phyloP scores from a whole-genome alignment of 2,113 vertebrate species.

The Empidonax alnorum region DNA sequence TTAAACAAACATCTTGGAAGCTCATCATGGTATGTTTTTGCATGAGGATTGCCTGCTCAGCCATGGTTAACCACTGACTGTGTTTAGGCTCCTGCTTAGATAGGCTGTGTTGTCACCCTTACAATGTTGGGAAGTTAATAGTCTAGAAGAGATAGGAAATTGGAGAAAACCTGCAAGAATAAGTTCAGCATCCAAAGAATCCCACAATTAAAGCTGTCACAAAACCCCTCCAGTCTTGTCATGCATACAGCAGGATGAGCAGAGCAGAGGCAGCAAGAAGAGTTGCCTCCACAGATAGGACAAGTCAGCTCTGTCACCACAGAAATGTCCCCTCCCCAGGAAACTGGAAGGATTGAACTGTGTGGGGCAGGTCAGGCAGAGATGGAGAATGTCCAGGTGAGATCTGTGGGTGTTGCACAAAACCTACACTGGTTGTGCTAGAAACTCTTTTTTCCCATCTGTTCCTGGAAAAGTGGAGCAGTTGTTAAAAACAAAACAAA shows the following conservation, averaged over 20 bases:
- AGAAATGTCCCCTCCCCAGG: neutral
- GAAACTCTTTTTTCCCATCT: no score
- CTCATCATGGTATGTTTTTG: neutral
- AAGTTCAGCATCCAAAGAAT: neutral
- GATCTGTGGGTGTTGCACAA: no score
- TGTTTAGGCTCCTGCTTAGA: neutral
- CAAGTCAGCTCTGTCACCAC: neutral
- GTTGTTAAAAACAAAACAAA: no score
- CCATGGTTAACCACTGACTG: neutral
- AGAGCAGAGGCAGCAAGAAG: neutral
- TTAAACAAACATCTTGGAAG: neutral
- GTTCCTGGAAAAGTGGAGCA: no score
- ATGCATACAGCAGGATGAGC: neutral
- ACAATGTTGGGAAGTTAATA: neutral
- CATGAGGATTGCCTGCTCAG: neutral
- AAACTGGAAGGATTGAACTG: neutral
- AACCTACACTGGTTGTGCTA: no score
- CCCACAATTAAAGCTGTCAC: neutral
- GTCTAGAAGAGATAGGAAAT: neutral
- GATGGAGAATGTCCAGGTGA: no score
- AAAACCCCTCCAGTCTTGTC: fast-evolving
- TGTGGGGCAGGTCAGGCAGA: neutral
- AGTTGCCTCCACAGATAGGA: neutral
- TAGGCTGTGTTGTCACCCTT: neutral
- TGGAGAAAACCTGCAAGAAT: neutral